These are phyloP conservation scores for Aphidius gifuensis DNA, from an alignment of 1,140 invertebrate genomes.

Conservation along the genomic window DNA sequence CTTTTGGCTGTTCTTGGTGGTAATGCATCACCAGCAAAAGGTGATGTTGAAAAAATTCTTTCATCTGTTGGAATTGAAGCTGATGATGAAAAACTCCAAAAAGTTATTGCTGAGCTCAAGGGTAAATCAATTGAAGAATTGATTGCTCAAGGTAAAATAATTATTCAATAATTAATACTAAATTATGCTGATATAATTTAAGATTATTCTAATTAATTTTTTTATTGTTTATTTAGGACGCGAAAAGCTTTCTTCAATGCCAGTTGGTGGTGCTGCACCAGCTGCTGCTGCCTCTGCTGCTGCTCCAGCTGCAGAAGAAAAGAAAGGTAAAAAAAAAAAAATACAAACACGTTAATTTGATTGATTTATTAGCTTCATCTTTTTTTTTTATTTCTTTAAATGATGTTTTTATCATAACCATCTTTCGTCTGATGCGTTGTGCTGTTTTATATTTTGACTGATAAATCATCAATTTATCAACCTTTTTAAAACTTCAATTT, in stretches of 20 bases:
- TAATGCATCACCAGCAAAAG: conserved; percentile 72
- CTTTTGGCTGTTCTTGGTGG: conserved; percentile 88
- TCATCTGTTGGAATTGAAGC: conserved; percentile 93
- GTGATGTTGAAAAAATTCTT: conserved; percentile 91
- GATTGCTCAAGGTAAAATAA: conserved; percentile 72
- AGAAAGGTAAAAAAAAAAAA: conserved; percentile 59
- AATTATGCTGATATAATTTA: background rate
- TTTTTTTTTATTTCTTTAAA: conserved; percentile 1
- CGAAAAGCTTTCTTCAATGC: conserved; percentile 77
- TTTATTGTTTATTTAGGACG: conserved; percentile 57
- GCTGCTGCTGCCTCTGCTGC: conserved; percentile 59
- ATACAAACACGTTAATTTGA: conserved; percentile 2
- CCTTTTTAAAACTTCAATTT: background rate
- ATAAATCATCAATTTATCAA: conserved; percentile 20
- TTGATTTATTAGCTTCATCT: background rate
- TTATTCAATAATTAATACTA: conserved; percentile 2
- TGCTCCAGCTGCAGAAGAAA: conserved; percentile 64
- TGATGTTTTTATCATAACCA: conserved; percentile 60
- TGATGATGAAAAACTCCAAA: conserved; percentile 79
- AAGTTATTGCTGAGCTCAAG: conserved; percentile 80
- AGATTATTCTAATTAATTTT: background rate
- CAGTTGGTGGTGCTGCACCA: conserved; percentile 66
- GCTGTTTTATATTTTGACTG: conserved; percentile 37
- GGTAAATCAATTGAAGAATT: conserved; percentile 89
- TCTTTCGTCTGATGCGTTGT: conserved; percentile 64